These are phyloP conservation scores for Calypte anna DNA, from an alignment of 2,113 vertebrate genomes.

Conservation along the genomic window DNA sequence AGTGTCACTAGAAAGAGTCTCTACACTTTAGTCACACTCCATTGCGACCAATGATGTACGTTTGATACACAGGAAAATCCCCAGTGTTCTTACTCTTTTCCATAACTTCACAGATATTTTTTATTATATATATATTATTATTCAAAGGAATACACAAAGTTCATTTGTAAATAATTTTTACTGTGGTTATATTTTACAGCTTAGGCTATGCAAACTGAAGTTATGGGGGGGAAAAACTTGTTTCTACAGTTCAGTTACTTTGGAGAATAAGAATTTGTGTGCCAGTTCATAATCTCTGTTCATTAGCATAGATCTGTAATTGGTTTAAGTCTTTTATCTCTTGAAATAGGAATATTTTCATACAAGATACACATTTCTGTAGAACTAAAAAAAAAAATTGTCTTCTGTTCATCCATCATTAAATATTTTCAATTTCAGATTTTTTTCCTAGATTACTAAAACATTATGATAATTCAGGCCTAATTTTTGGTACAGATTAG, in stretches of 20 bases:
- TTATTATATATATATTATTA: background rate
- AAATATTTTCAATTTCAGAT: background rate
- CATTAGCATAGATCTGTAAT: background rate
- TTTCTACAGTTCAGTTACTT: background rate
- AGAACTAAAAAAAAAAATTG: background rate
- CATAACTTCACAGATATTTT: too few species aligned
- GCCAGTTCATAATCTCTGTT: background rate
- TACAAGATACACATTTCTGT: background rate
- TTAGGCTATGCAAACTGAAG: background rate
- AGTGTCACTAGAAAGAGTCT: background rate
- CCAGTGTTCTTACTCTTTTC: too few species aligned
- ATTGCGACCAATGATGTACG: background rate
- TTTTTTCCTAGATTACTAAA: background rate
- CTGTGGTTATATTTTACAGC: background rate
- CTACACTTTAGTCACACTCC: background rate
- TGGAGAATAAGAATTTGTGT: background rate
- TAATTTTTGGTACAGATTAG: background rate
- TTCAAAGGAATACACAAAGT: background rate
- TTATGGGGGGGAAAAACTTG: rapidly evolving
- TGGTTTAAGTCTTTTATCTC: background rate
- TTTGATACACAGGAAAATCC: background rate
- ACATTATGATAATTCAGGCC: background rate
- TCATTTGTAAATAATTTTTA: background rate
- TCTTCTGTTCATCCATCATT: background rate
- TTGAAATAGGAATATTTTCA: background rate